phyloP scores from a whole-genome alignment of 2,797 vertebrate species.

The Channallabes apus region DNA sequence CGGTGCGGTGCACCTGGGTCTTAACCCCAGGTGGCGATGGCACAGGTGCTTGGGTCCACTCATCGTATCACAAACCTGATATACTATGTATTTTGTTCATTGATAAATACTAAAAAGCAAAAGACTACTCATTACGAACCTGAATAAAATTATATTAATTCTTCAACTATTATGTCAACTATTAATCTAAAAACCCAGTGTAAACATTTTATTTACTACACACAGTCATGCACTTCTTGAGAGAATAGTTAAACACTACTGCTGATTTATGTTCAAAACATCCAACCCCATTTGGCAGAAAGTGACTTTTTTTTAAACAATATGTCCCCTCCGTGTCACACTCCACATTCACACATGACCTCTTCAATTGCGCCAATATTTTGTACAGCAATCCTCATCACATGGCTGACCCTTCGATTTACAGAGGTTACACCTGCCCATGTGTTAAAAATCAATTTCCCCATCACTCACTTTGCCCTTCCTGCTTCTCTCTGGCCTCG shows the following conservation, averaged over 20 bases:
- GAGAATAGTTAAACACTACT: background rate
- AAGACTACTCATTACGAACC: background rate
- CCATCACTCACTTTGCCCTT: constrained; percentile 36
- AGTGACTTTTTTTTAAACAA: background rate
- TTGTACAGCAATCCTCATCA: constrained; percentile 37
- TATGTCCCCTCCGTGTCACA: constrained; percentile 14
- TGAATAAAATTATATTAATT: background rate
- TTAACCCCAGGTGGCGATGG: too few species aligned
- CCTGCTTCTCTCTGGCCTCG: constrained; percentile 16
- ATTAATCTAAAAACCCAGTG: background rate
- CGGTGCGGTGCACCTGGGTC: too few species aligned
- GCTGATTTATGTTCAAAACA: background rate
- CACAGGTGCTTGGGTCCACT: too few species aligned
- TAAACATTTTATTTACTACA: too few species aligned
- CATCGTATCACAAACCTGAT: background rate
- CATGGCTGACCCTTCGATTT: constrained; percentile 45
- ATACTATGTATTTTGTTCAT: background rate
- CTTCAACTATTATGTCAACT: too few species aligned
- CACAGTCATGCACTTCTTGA: background rate
- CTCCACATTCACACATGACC: constrained; percentile 19
- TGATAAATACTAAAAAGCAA: background rate
- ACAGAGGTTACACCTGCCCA: constrained; percentile 47
- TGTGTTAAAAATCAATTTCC: constrained; percentile 49
- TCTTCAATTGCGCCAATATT: constrained; percentile 13
- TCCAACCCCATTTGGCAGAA: constrained; percentile 5